Conservation (phyloP, 2,113 vertebrate genomes). For the Bos indicus region DNA sequence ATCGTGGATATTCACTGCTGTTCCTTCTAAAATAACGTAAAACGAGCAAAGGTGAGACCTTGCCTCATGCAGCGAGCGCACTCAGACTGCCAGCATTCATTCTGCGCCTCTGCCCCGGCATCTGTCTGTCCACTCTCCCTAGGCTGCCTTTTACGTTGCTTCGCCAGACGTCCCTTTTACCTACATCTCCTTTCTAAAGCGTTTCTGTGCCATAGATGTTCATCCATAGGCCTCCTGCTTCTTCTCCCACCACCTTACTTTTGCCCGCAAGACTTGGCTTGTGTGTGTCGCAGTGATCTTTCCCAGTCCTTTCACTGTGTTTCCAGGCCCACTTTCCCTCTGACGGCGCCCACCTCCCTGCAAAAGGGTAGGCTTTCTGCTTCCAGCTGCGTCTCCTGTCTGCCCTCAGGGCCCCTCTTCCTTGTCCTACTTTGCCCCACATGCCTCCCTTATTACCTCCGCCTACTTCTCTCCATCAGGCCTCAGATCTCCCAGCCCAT, state of each 20-base stretch:
- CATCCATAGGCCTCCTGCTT: background rate
- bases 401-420: slow-evolving; percentile 8
- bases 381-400: background rate
- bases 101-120: background rate
- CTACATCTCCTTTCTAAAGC: background rate
- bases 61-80: background rate
- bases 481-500: slow-evolving; percentile 33
- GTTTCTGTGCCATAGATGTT: background rate
- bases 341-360: background rate
- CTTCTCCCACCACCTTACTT: background rate
- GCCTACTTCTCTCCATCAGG: background rate
- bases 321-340: background rate
- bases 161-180: background rate
- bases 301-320: background rate
- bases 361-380: background rate
- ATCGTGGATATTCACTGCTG: background rate
- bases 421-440: background rate
- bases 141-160: background rate
- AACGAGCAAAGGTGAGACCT: background rate
- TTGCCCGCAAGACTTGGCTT: background rate
- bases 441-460: background rate
- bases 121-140: background rate
- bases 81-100: background rate
- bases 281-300: background rate
- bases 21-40: background rate